Percentiles rank a stretch among this genome's conserved stretches.
phyloP scores from a whole-genome alignment of 30 jellyfish, hydroid and myxozoan genomes.

The Mastigias papua region DNA sequence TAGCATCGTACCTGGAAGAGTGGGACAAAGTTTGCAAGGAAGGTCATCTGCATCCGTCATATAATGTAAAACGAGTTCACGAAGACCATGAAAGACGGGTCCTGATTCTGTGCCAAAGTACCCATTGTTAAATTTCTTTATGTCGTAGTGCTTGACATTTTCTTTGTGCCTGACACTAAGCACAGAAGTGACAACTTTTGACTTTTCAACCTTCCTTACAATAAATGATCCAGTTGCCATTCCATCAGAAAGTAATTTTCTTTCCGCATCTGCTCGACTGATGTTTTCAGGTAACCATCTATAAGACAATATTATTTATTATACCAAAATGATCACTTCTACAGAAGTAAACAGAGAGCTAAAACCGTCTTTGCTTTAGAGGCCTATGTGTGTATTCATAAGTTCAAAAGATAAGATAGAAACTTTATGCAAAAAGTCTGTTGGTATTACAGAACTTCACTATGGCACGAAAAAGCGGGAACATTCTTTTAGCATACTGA shows the following conservation, averaged over 20 bases:
- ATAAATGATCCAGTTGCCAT: conserved; percentile 92
- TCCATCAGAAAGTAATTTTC: conserved; percentile 87
- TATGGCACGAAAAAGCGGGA: no score
- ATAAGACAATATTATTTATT: conserved; percentile 18
- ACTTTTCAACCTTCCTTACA: conserved; percentile 89
- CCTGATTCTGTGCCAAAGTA: conserved; percentile 90
- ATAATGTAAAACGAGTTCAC: conserved; percentile 90
- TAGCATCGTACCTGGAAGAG: conserved; percentile 75
- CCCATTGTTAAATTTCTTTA: conserved; percentile 90
- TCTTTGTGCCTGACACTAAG: conserved; percentile 94
- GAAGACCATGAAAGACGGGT: conserved; percentile 85
- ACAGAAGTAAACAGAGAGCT: no score
- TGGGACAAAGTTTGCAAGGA: conserved; percentile 76
- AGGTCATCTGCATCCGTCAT: conserved; percentile 93
- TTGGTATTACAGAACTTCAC: no score
- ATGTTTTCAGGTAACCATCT: conserved; percentile 96
- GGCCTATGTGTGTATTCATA: no score
- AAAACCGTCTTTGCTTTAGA: no score
- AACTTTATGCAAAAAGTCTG: no score
- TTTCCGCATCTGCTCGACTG: conserved; percentile 96
- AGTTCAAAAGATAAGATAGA: no score
- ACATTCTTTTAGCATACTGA: no score
- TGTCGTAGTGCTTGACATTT: conserved; percentile 86
- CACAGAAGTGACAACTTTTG: conserved; percentile 81
- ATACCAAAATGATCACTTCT: no score